These are phyloP conservation scores for Cichlasoma orientale DNA, from an alignment of 2,797 vertebrate genomes.

Conservation along the genomic window DNA sequence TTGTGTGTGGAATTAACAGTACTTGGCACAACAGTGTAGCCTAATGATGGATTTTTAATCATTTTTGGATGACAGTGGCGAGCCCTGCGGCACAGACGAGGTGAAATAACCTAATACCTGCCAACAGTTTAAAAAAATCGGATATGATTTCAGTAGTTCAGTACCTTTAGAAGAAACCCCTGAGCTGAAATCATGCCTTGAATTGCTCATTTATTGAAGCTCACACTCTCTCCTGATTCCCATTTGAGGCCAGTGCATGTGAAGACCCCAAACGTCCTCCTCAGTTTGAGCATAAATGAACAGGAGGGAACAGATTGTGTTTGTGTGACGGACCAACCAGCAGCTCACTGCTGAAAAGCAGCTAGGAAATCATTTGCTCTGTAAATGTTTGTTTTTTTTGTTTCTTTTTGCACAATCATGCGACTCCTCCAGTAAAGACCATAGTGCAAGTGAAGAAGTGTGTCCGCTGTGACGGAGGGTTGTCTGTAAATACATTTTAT, in stretches of 20 bases:
- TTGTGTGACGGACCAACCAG: slow-evolving; percentile 18
- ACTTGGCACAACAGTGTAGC: not conserved
- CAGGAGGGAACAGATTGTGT: not conserved
- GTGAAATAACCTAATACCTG: not conserved
- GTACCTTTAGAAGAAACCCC: not conserved
- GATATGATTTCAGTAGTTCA: not conserved
- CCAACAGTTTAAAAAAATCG: not conserved
- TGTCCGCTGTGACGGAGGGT: slow-evolving; percentile 23
- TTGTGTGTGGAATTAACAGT: not conserved
- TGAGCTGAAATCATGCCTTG: not conserved
- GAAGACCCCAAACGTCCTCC: not conserved
- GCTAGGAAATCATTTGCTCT: not conserved
- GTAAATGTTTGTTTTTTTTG: not conserved
- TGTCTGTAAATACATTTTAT: slow-evolving; percentile 64
- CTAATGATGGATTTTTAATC: not conserved
- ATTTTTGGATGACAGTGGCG: not conserved
- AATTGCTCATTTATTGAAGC: not conserved
- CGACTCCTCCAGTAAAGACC: slow-evolving; percentile 11
- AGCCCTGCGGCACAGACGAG: not conserved
- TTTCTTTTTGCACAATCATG: slow-evolving; percentile 55
- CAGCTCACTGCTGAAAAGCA: not conserved
- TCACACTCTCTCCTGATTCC: not conserved
- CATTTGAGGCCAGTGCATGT: not conserved
- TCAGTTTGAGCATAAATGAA: not conserved
- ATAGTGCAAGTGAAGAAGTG: slow-evolving; percentile 9